These are phyloP conservation scores for Lates japonicus DNA, from an alignment of 2,797 vertebrate genomes.

Conservation along the genomic window DNA sequence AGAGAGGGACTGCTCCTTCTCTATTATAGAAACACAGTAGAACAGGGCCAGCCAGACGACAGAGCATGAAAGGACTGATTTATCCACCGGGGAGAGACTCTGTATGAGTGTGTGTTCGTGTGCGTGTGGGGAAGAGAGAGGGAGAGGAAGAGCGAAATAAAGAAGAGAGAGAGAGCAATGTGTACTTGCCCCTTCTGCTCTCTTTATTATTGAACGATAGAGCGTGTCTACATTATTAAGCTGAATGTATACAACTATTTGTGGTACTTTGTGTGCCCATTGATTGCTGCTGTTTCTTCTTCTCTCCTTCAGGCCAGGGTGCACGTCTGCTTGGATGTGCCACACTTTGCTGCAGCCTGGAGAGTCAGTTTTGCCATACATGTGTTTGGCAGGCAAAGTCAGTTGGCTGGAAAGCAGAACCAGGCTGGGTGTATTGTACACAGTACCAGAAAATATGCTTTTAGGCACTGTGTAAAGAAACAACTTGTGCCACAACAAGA, in stretches of 20 bases:
- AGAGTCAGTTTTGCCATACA: slow-evolving; percentile 66
- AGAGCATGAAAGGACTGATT: slow-evolving; percentile 83
- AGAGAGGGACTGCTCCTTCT: slow-evolving; percentile 69
- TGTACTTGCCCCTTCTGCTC: slow-evolving; percentile 44
- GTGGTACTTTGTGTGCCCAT: slow-evolving; percentile 20
- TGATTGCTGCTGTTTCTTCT: slow-evolving; percentile 19
- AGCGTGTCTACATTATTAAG: slow-evolving; percentile 47
- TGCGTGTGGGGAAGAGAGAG: background rate
- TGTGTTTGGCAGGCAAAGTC: slow-evolving; percentile 75
- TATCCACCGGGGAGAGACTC: slow-evolving; percentile 72
- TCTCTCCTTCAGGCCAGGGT: slow-evolving; percentile 51
- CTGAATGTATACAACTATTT: slow-evolving; percentile 30
- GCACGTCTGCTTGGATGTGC: slow-evolving; percentile 53
- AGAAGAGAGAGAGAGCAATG: slow-evolving; percentile 26
- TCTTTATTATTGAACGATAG: slow-evolving; percentile 57
- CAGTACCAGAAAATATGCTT: slow-evolving; percentile 51
- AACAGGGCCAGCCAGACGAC: slow-evolving; percentile 74
- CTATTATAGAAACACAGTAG: slow-evolving; percentile 78
- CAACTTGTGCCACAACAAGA: slow-evolving; percentile 39
- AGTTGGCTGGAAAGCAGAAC: slow-evolving; percentile 55
- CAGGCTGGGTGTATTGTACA: slow-evolving; percentile 52
- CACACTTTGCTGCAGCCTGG: slow-evolving; percentile 45
- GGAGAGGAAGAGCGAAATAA: slow-evolving; percentile 14
- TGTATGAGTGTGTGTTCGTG: slow-evolving; percentile 42
- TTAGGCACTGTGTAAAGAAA: slow-evolving; percentile 40